Evolutionary conservation across 2,888 invertebrate genomes (phyloP), one percentile per base, ranked within the genome.

Genomic region (Gastrophysa polygoni): DNA sequence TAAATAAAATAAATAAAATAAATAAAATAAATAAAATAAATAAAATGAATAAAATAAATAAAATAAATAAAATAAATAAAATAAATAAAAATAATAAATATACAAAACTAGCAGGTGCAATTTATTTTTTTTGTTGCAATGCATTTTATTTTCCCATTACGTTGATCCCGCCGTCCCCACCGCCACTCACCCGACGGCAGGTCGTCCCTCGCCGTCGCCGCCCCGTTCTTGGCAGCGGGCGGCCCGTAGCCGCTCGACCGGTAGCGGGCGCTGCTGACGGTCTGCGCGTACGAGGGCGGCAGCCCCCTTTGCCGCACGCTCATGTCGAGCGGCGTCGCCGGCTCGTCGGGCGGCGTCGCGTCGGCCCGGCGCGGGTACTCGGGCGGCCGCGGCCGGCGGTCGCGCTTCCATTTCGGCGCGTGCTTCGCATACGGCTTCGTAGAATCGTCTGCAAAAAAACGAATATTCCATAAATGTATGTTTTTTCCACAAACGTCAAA

Each of bases 321-420:
- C 88, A 88, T 88, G 75, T 88, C 88, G 52, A 88, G 83, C 0
- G 88, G 88, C 1, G 85, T 83, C 0, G 88, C 88, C 1, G 85
- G 83, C 72, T 72, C 75, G 2, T 49, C 52, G 2, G 57, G 55
- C 7, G 28, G 73, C 16, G 5, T 38, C 50, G 2, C 34, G 14
- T 6, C 32, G 24, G 14, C 28, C 34, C 21, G 79, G 56, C 82
- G 74, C 17, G 80, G 75, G 66, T 82, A 82, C 67, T 82, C 82
- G 8, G 82, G 79, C 16, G 78, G 75, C n/a, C 81, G 78, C 57
- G 82, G 80, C 20, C 90, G 85, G 38, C 90, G 85, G 68, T 91
- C 90, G 54, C 90, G 85, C 64, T 90, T 86, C 90, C 90, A 90
- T 81, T 90, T 89, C 57, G 88, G 86, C 6, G 89, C 89, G 72